A percentile compares a stretch with the other conserved stretches of the same genome.
Evolutionary conservation across 2,113 vertebrate genomes (phyloP).

Genomic region (Cyphomyrus discorhynchus): DNA sequence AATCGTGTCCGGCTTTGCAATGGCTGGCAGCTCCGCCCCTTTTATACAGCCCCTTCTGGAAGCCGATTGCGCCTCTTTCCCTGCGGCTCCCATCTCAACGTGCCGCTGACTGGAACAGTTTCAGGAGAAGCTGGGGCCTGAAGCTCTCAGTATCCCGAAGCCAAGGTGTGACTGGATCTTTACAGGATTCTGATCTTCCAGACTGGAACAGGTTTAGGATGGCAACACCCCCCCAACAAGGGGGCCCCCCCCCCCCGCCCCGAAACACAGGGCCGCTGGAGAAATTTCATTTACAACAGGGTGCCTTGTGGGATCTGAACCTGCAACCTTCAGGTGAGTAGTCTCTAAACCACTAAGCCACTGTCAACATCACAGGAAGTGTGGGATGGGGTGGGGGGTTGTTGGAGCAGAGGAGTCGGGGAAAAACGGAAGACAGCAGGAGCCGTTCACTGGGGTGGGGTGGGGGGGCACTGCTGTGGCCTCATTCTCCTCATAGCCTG

Average conservation of each 20-base stretch:
- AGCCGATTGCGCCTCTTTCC: background rate
- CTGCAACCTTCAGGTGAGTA: background rate
- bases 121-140: background rate
- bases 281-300: background rate
- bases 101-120: background rate
- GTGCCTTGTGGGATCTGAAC: background rate
- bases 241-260: background rate
- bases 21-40: background rate
- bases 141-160: background rate
- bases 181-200: background rate
- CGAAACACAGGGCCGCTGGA: background rate
- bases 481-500: slow-evolving; percentile 38
- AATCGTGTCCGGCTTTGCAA: background rate
- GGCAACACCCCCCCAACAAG: background rate
- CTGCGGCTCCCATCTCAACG: background rate
- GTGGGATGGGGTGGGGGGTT: background rate
- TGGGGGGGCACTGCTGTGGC: slow-evolving; percentile 9
- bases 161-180: background rate
- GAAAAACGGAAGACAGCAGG: background rate
- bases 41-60: background rate
- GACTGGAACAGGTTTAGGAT: background rate
- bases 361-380: background rate
- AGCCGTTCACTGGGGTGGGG: background rate
- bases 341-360: background rate
- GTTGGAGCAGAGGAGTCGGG: background rate